These are phyloP conservation scores for Hypomecis atomaria DNA, from an alignment of 2,888 invertebrate species.

Conservation along the genomic window DNA sequence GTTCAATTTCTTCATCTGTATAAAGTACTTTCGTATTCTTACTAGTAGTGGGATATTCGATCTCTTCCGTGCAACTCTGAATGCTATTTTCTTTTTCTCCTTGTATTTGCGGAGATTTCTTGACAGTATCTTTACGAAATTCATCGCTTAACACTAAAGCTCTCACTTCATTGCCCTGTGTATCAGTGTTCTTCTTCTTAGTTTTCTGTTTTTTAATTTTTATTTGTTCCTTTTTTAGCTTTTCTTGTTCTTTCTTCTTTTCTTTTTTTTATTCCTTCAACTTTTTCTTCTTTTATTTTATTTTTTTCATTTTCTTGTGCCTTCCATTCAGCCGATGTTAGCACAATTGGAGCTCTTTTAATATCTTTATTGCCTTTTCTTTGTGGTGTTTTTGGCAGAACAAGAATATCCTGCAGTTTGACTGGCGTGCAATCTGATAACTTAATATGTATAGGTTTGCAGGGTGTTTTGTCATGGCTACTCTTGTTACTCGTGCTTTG, in stretches of 20 bases:
- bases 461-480: constrained; percentile 1
- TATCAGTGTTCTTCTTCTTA: constrained; percentile 3
- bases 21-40: background rate
- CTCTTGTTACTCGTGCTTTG: background rate
- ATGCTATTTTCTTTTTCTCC: constrained; percentile 1
- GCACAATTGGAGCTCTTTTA: constrained; percentile 26
- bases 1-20: constrained; percentile 2
- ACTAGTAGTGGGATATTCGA: background rate
- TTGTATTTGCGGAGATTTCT: constrained; percentile 3
- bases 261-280: constrained; percentile 14
- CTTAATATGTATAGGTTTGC: constrained; percentile 4
- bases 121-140: constrained; percentile 2
- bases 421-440: constrained; percentile 12
- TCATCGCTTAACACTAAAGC: background rate
- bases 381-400: constrained; percentile 24
- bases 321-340: constrained; percentile 30
- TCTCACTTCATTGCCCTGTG: background rate
- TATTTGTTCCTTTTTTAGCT: constrained; percentile 7
- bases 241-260: constrained; percentile 7
- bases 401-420: constrained; percentile 21
- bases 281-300: constrained; percentile 20
- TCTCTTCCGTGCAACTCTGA: constrained; percentile 1
- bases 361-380: constrained; percentile 23
- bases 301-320: constrained; percentile 9
- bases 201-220: constrained; percentile 5